These are phyloP conservation scores for Hirtodrosophila histrioides DNA, from an alignment of 2,888 invertebrate genomes.

Conservation along the genomic window DNA sequence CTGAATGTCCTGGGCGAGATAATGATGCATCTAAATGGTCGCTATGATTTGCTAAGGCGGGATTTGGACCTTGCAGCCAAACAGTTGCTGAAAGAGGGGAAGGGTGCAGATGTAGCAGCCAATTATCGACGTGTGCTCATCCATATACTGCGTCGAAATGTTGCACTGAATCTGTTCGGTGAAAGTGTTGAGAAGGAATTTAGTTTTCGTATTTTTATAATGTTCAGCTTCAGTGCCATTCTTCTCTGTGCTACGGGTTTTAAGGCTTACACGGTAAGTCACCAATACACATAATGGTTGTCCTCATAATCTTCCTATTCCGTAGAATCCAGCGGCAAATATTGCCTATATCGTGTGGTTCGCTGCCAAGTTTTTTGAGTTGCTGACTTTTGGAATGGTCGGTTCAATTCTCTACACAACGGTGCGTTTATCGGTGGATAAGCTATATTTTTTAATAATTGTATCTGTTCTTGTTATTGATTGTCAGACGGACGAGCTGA, in stretches of 20 bases:
- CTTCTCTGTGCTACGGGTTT: slow-evolving; percentile 75
- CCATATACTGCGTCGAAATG: slow-evolving; percentile 61
- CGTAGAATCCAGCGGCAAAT: slow-evolving; percentile 65
- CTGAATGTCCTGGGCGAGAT: slow-evolving; percentile 76
- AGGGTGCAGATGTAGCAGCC: slow-evolving; percentile 31
- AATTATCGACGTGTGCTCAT: slow-evolving; percentile 59
- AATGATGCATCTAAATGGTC: slow-evolving; percentile 78
- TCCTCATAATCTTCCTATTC: neutral
- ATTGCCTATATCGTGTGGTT: slow-evolving; percentile 69
- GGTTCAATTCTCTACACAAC: slow-evolving; percentile 71
- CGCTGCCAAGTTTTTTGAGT: slow-evolving; percentile 65
- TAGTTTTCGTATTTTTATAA: slow-evolving; percentile 76
- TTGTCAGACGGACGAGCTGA: slow-evolving; percentile 64
- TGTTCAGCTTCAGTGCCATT: slow-evolving; percentile 73
- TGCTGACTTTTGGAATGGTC: slow-evolving; percentile 66
- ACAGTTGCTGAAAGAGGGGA: slow-evolving; percentile 7
- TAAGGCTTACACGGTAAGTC: slow-evolving; percentile 75
- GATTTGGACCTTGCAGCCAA: slow-evolving; percentile 50
- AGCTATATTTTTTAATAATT: neutral
- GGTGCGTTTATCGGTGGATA: slow-evolving; percentile 32
- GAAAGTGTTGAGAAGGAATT: slow-evolving; percentile 66
- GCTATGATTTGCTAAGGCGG: slow-evolving; percentile 64
- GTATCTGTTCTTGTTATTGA: neutral
- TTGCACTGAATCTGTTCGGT: slow-evolving; percentile 72
- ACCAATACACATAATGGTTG: neutral